A percentile compares a stretch with the other conserved stretches of the same genome.
These are phyloP conservation scores for Zaprionus ornatus DNA, from an alignment of 1,140 invertebrate species.

Conservation along the genomic window DNA sequence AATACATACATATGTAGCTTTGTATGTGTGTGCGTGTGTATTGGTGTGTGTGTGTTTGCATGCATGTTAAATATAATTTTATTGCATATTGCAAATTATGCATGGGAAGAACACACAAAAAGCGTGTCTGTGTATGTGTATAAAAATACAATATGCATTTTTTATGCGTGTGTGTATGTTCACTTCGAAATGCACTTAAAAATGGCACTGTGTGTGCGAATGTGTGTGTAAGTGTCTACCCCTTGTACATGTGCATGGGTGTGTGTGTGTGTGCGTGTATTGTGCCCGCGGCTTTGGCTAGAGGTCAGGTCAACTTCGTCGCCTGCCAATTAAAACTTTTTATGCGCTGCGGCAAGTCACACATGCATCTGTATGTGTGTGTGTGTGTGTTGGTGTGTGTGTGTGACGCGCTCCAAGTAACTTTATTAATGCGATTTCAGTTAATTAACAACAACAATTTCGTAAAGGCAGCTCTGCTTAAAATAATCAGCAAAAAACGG, in stretches of 20 bases:
- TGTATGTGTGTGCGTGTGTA: conserved; percentile 7
- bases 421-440: conserved; percentile 79
- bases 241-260: neutral
- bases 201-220: conserved; percentile 12
- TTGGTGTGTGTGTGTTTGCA: neutral
- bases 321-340: conserved; percentile 80
- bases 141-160: conserved; percentile 52
- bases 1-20: neutral
- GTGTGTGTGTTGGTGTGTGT: conserved; percentile 1
- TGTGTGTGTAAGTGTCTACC: neutral
- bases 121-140: conserved; percentile 45
- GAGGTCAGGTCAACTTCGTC: conserved; percentile 79
- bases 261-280: conserved; percentile 20
- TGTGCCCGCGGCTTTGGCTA: conserved; percentile 50
- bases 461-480: conserved; percentile 15
- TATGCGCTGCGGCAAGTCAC: conserved; percentile 66
- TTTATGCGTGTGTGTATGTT: conserved; percentile 28
- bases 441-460: conserved; percentile 78
- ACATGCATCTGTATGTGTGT: conserved; percentile 25
- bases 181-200: conserved; percentile 47
- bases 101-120: neutral
- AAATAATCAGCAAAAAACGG: conserved; percentile 32
- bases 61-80: conserved; percentile 62
- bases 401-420: conserved; percentile 55
- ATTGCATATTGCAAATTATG: conserved; percentile 36